Evolutionary conservation across 2,113 vertebrate genomes (phyloP), one percentile per base, ranked within the genome.

Genomic region (Prionailurus bengalensis): DNA sequence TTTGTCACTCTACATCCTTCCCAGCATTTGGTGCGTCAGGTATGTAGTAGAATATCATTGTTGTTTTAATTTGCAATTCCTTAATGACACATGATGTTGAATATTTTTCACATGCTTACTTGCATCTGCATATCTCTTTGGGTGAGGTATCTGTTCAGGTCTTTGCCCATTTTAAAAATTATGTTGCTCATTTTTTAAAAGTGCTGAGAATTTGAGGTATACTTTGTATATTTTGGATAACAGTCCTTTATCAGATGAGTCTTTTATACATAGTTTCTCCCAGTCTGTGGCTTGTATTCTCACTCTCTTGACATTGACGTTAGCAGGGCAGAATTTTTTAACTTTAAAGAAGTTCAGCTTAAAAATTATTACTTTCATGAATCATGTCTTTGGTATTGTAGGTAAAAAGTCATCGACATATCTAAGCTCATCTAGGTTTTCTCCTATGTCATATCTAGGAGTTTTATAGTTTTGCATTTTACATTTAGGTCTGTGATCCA

Each of bases 1-100:
- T 89, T 45, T n/a, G 7, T 29, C 90, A 58, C 70, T n/a, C 7
- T 16, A 76, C 23, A 66, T 55, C 7, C 45, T 66, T 36, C n/a
- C 27, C 1, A 23, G n/a, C 45, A 66, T 53, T 45, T 76, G 68
- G 55, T 42, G 29, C n/a, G 29, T 74, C 36, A 21, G n/a, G 7
- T 90, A 36, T 21, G 23, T 21, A 66, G 29, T 39, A 11, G 7
- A 68, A 66, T 53, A 36, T 95, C 76, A 89, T 0, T 82, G 42
- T 53, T 19, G 31, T 83, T 92, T 84, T 76, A 95, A 84, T 76
- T 90, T 90, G 58, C 31, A 55, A 45, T 95, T 95, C 45, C 17
- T 11, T 55, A 45, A 31, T 76, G 68, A n/a, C 5, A 65, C 39
- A 39, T 76, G 27, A 65, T 55, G 9, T 82, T 82, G 27, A 83